Evolutionary conservation across 2,797 vertebrate species (phyloP).

Genomic region (Chelonia mydas): DNA sequence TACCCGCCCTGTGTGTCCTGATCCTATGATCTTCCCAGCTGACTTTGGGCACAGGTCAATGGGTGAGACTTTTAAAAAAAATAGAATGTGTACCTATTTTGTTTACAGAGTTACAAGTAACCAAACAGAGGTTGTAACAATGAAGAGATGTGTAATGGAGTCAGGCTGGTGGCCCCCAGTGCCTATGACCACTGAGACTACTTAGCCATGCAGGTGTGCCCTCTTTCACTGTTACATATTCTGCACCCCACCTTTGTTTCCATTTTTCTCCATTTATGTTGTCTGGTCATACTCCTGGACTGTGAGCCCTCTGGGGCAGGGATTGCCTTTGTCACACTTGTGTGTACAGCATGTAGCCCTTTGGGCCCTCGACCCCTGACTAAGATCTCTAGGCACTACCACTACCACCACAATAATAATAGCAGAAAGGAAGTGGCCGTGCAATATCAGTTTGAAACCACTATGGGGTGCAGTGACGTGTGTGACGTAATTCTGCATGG

Average conservation of each 20-base stretch:
- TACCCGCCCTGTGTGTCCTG: not conserved
- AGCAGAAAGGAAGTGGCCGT: not conserved
- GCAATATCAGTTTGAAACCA: not conserved
- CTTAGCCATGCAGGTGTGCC: not conserved
- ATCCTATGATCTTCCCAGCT: not conserved
- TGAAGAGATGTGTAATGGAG: not conserved
- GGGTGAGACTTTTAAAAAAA: not conserved
- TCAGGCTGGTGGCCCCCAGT: not conserved
- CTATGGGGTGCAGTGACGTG: not conserved
- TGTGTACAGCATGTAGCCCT: not conserved
- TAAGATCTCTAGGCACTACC: not conserved
- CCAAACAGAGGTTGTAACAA: not conserved
- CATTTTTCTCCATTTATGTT: not conserved
- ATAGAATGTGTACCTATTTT: not conserved
- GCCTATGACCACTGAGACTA: not conserved
- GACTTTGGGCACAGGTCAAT: not conserved
- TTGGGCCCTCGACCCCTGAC: not conserved
- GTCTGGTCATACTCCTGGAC: not conserved
- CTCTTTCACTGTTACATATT: not conserved
- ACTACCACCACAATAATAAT: not conserved
- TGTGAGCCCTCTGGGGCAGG: not conserved
- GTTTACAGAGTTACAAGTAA: not conserved
- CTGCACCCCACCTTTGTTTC: accelerated
- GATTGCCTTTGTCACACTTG: not conserved
- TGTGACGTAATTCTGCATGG: not conserved